phyloP scores from a whole-genome alignment of 2,113 vertebrate species.

The Nicator chloris region DNA sequence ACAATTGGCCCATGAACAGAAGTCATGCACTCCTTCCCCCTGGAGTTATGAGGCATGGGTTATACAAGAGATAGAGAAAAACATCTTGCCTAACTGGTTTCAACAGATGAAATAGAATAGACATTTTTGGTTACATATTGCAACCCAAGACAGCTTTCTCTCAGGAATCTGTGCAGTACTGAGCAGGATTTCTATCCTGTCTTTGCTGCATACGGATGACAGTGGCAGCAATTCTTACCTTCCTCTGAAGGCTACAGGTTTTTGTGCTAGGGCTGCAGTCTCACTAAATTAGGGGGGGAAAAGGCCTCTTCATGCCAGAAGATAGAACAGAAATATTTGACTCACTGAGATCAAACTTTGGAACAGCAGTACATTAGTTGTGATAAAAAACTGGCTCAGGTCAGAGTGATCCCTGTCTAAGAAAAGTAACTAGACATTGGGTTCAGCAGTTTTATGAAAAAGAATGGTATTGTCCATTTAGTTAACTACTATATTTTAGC shows the following conservation, averaged over 20 bases:
- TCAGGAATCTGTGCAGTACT: neutral
- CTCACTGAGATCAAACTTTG: neutral
- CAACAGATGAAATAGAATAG: no score
- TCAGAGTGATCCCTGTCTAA: neutral
- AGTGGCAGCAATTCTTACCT: neutral
- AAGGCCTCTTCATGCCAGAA: neutral
- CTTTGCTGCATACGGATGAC: neutral
- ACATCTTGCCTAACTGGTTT: no score
- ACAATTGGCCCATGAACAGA: no score
- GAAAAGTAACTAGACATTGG: neutral
- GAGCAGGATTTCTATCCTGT: neutral
- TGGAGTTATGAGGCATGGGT: no score
- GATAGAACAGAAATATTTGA: neutral
- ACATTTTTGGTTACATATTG: no score
- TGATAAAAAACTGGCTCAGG: neutral
- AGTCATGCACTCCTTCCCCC: no score
- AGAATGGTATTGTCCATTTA: neutral
- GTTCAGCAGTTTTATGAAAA: neutral
- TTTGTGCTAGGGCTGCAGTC: neutral
- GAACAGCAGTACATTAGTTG: neutral
- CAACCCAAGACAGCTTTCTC: no score
- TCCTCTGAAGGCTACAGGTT: accelerated
- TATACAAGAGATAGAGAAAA: no score
- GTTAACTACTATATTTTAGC: neutral
- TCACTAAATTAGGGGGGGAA: neutral